Percentiles rank a stretch among this genome's conserved stretches.
phyloP scores from a whole-genome alignment of 2,888 invertebrate genomes.

The Tetheella fluctuosa region DNA sequence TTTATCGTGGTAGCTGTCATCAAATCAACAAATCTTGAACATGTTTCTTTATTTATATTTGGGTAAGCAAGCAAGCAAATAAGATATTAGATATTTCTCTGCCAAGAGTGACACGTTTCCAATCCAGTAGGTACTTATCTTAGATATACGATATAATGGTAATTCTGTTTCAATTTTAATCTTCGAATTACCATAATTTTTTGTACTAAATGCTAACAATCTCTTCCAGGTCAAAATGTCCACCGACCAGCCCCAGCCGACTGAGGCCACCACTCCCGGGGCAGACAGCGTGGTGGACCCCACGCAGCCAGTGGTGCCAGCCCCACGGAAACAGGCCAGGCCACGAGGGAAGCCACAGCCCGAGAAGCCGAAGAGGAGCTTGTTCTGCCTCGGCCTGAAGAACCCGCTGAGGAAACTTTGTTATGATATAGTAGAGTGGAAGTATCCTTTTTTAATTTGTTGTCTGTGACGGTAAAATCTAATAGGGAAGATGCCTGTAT shows the following conservation, averaged over 20 bases:
- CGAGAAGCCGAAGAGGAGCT: slow-evolving; percentile 94
- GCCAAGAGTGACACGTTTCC: background rate
- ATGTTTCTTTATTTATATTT: too few species aligned
- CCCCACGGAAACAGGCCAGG: slow-evolving; percentile 85
- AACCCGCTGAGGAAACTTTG: slow-evolving; percentile 98
- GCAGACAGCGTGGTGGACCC: slow-evolving; percentile 60
- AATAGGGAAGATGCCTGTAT: too few species aligned
- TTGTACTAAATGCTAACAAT: too few species aligned
- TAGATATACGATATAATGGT: too few species aligned
- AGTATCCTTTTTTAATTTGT: slow-evolving; percentile 91
- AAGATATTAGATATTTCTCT: too few species aligned
- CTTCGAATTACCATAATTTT: too few species aligned
- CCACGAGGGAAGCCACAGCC: slow-evolving; percentile 93
- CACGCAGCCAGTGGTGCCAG: slow-evolving; percentile 60
- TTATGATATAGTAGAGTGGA: slow-evolving; percentile 99
- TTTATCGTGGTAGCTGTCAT: too few species aligned
- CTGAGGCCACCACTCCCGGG: slow-evolving; percentile 62
- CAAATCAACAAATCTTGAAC: too few species aligned
- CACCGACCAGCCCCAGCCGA: slow-evolving; percentile 60
- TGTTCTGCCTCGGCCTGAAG: slow-evolving; percentile 95
- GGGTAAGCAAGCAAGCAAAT: too few species aligned
- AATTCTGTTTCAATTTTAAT: too few species aligned
- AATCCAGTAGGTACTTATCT: too few species aligned
- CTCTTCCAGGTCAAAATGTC: slow-evolving; percentile 70
- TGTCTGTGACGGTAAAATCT: too few species aligned